Percentiles rank a stretch among this genome's conserved stretches.
Evolutionary conservation across 1,140 invertebrate genomes (phyloP).

Genomic region (Matsumurasca onukii): DNA sequence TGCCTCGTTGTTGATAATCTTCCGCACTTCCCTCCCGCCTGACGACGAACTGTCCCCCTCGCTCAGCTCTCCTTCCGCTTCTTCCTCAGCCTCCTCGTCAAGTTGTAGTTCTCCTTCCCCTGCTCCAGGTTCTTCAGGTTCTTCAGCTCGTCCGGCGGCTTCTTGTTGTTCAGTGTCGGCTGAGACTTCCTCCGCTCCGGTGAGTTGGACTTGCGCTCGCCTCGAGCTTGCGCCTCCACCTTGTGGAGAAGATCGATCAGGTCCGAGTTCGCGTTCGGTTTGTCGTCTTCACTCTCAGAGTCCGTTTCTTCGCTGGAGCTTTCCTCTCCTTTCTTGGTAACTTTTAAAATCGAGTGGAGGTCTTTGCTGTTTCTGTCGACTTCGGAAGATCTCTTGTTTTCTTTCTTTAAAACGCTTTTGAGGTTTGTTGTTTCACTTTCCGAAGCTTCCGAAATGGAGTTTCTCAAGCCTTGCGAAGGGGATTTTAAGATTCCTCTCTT

Average conservation of each 20-base stretch:
- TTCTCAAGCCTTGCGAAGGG: neutral
- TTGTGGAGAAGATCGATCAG: conserved; percentile 37
- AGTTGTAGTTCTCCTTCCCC: conserved; percentile 19
- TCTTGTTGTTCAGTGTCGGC: conserved; percentile 23
- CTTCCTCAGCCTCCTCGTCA: neutral
- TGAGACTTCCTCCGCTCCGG: conserved; percentile 9
- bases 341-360: conserved; percentile 25
- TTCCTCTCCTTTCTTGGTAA: conserved; percentile 9
- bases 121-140: conserved; percentile 33
- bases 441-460: neutral
- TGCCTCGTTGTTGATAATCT: conserved; percentile 56
- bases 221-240: conserved; percentile 33
- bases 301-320: conserved; percentile 23
- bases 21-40: conserved; percentile 58
- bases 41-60: conserved; percentile 58
- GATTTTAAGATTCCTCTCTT: conserved; percentile 24
- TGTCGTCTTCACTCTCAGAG: conserved; percentile 19
- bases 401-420: conserved; percentile 22
- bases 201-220: neutral
- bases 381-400: conserved; percentile 8
- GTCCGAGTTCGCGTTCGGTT: conserved; percentile 28
- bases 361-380: neutral
- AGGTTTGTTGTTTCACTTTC: neutral
- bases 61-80: conserved; percentile 42
- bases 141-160: conserved; percentile 27